Evolutionary conservation across 2,113 vertebrate genomes (phyloP).

Genomic region (Poeciliopsis turrubarensis): DNA sequence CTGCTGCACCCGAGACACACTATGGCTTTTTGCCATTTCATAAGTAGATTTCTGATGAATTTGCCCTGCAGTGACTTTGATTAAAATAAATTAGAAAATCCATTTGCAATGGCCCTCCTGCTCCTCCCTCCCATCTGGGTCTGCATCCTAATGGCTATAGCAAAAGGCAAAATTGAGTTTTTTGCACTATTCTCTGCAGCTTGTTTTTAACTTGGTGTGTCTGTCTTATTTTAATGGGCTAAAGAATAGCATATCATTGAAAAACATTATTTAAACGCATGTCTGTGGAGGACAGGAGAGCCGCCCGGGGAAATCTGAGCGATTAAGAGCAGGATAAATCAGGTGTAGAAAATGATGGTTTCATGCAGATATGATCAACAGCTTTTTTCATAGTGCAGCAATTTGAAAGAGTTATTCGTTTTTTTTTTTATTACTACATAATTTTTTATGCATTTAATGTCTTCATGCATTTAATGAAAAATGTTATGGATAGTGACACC

Average conservation of each 20-base stretch:
- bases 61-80: slow-evolving; percentile 46
- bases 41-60: slow-evolving; percentile 25
- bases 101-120: slow-evolving; percentile 27
- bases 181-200: background rate
- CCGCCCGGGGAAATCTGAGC: background rate
- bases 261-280: slow-evolving; percentile 35
- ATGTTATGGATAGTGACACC: background rate
- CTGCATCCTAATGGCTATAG: slow-evolving; percentile 39
- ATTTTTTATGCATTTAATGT: background rate
- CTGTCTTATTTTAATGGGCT: background rate
- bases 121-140: slow-evolving; percentile 9
- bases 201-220: slow-evolving; percentile 12
- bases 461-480: slow-evolving; percentile 11
- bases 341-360: background rate
- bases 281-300: background rate
- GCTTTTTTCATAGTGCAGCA: background rate
- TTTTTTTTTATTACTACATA: background rate
- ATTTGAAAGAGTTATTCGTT: background rate
- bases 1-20: slow-evolving; percentile 2
- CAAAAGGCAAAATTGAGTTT: slow-evolving; percentile 9
- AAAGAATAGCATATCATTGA: slow-evolving; percentile 19
- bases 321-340: slow-evolving; percentile 9
- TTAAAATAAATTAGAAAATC: slow-evolving; percentile 66
- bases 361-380: slow-evolving; percentile 4
- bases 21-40: slow-evolving; percentile 21